These are phyloP conservation scores for Lasioglossum albipes DNA, from an alignment of 1,140 invertebrate genomes.

Conservation along the genomic window DNA sequence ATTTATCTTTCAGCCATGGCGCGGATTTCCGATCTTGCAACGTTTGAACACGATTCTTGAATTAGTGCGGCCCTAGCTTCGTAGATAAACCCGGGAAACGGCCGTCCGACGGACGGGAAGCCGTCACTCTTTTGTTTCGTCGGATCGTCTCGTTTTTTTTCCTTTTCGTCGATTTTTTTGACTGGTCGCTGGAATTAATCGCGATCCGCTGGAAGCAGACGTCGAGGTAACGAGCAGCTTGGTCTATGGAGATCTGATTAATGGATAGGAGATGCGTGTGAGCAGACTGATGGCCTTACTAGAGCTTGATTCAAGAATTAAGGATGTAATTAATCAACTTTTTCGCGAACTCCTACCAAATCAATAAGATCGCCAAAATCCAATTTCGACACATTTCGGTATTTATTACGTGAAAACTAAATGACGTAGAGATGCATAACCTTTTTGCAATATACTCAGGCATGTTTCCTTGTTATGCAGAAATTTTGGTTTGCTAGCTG, in stretches of 20 bases:
- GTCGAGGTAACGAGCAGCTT: background rate
- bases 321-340: too few species aligned
- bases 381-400: too few species aligned
- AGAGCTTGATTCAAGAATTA: background rate
- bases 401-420: too few species aligned
- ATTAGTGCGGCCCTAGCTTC: background rate
- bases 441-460: too few species aligned
- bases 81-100: background rate
- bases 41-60: slow-evolving; percentile 9
- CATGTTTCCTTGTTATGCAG: too few species aligned
- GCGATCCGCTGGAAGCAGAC: background rate
- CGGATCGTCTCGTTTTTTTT: background rate
- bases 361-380: too few species aligned
- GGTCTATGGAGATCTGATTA: background rate
- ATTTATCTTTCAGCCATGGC: background rate
- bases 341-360: too few species aligned
- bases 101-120: background rate
- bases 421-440: too few species aligned
- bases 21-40: background rate
- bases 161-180: background rate
- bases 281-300: background rate
- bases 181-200: background rate
- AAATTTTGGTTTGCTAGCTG: too few species aligned
- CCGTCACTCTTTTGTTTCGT: background rate
- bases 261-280: background rate